These are phyloP conservation scores for Pantherophis guttatus DNA, from an alignment of 2,113 vertebrate genomes.

Conservation along the genomic window DNA sequence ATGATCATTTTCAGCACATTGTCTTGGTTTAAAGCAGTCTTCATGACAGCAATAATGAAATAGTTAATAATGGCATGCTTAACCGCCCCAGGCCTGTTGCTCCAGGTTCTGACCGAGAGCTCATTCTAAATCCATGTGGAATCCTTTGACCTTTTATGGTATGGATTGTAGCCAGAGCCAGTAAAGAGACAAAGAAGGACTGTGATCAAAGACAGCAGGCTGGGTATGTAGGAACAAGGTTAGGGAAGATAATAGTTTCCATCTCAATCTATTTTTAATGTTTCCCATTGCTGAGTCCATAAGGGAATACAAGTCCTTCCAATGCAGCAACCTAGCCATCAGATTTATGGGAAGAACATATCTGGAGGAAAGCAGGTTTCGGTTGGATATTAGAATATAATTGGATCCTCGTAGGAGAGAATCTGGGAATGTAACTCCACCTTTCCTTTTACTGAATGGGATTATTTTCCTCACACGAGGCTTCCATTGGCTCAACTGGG, in stretches of 20 bases:
- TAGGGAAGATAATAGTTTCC: not conserved
- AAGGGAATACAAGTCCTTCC: not conserved
- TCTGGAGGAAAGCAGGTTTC: not conserved
- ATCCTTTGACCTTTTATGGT: constrained; percentile 20
- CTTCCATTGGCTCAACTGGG: not conserved
- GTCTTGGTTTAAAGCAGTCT: not conserved
- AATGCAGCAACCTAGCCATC: not conserved
- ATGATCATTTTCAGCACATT: not conserved
- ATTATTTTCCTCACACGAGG: not conserved
- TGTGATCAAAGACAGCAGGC: not conserved
- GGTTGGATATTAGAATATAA: not conserved
- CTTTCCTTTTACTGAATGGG: not conserved
- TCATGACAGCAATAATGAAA: not conserved
- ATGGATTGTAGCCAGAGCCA: not conserved
- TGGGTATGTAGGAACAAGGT: not conserved
- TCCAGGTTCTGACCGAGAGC: not conserved
- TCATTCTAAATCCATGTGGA: constrained; percentile 6
- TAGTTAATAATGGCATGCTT: not conserved
- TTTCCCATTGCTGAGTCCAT: not conserved
- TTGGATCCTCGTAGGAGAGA: not conserved
- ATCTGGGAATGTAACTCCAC: not conserved
- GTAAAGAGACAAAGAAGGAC: constrained; percentile 6
- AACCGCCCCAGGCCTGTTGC: not conserved
- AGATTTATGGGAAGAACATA: not conserved
- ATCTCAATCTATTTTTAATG: constrained; percentile 24